Percentiles rank a stretch among this genome's conserved stretches.
phyloP scores from a whole-genome alignment of 2,888 invertebrate genomes.

The Caenorhabditis parvicauda region DNA sequence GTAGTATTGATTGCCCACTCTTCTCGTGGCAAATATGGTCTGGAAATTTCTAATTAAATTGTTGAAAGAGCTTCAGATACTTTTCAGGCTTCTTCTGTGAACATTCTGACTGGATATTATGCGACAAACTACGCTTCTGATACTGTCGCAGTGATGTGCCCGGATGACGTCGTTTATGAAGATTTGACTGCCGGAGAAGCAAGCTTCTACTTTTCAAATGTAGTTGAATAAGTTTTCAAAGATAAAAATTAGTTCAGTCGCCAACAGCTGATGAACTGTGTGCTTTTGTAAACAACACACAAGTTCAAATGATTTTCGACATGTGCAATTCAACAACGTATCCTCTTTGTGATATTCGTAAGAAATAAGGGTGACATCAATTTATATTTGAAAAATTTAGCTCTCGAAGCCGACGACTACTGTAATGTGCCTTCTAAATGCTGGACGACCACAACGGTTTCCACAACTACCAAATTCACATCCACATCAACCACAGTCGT shows the following conservation, averaged over 20 bases:
- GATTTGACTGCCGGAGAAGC: constrained; percentile 13
- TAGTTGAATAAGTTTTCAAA: background rate
- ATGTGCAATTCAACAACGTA: constrained; percentile 27
- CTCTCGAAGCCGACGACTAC: constrained; percentile 39
- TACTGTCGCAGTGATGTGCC: constrained; percentile 40
- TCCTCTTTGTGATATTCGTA: constrained; percentile 48
- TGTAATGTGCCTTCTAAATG: constrained; percentile 43
- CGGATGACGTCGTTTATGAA: constrained; percentile 30
- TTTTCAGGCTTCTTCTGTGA: constrained; percentile 21
- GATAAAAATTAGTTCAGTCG: constrained; percentile 4
- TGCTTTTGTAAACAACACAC: constrained; percentile 26
- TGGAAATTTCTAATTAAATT: no score
- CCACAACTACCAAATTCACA: no score
- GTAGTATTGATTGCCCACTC: no score
- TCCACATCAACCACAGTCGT: no score
- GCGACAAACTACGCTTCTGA: constrained; percentile 38
- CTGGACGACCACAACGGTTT: constrained; percentile 21
- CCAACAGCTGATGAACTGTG: constrained; percentile 20
- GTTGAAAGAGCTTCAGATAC: background rate
- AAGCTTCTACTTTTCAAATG: background rate
- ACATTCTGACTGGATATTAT: constrained; percentile 45
- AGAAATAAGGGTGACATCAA: background rate
- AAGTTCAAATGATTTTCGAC: constrained; percentile 31
- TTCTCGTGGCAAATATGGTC: no score
- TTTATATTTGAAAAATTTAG: constrained; percentile 22